Conservation (phyloP, 2,888 invertebrate species). For the Ichneumoninae sp. region DNA sequence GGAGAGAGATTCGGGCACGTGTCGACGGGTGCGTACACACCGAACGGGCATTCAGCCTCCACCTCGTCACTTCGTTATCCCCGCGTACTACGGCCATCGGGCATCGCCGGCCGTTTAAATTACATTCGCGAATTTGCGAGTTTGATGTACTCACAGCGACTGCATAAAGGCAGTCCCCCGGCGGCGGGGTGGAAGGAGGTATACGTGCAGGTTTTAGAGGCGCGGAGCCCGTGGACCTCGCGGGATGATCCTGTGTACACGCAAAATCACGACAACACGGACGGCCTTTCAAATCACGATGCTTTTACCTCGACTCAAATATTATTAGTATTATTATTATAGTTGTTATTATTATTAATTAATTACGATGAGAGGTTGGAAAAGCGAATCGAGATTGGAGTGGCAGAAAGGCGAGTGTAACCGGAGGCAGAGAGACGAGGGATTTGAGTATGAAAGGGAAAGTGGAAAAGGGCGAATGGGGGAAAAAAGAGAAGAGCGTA, state of each 20-base stretch:
- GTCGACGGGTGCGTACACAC: slow-evolving; percentile 71
- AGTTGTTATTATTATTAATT: slow-evolving; percentile 58
- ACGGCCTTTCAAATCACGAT: slow-evolving; percentile 1
- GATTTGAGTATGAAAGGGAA: slow-evolving; percentile 26
- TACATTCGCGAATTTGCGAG: slow-evolving; percentile 59
- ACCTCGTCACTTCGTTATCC: slow-evolving; percentile 44
- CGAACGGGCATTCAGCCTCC: slow-evolving; percentile 46
- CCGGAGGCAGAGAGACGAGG: background rate
- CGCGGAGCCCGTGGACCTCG: background rate
- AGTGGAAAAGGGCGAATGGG: slow-evolving; percentile 32
- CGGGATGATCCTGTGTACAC: background rate
- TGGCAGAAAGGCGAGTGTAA: background rate
- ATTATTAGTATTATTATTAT: slow-evolving; percentile 52
- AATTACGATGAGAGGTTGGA: slow-evolving; percentile 50
- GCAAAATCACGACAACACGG: background rate
- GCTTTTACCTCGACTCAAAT: slow-evolving; percentile 37
- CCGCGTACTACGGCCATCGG: slow-evolving; percentile 45
- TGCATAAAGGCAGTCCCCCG: slow-evolving; percentile 22
- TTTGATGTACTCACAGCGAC: slow-evolving; percentile 55
- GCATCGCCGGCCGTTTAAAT: slow-evolving; percentile 56
- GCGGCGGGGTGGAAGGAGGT: background rate
- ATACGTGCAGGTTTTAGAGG: background rate
- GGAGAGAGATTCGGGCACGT: slow-evolving; percentile 71
- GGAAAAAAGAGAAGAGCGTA: slow-evolving; percentile 13
- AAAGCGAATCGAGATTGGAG: slow-evolving; percentile 35